These are phyloP conservation scores for Drosophila fungiperda DNA, from an alignment of 2,888 invertebrate genomes.

Conservation along the genomic window DNA sequence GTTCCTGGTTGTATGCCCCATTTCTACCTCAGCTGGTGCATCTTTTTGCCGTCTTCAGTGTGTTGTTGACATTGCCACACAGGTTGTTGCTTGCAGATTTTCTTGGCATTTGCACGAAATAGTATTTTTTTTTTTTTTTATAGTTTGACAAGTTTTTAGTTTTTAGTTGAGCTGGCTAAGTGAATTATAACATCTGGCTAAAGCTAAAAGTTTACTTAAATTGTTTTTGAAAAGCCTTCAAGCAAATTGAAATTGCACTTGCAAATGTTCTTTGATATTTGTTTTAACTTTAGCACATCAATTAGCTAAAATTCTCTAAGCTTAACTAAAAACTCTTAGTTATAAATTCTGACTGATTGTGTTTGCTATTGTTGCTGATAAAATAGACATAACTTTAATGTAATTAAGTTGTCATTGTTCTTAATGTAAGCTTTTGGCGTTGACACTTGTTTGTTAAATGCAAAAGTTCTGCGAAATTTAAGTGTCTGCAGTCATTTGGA, in stretches of 20 bases:
- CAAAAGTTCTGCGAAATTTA: conserved; percentile 2
- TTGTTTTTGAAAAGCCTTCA: conserved; percentile 56
- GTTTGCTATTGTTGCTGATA: conserved; percentile 48
- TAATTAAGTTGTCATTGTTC: conserved; percentile 45
- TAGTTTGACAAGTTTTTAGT: conserved; percentile 62
- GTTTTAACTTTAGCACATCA: conserved; percentile 52
- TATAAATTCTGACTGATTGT: not conserved
- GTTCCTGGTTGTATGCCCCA: not conserved
- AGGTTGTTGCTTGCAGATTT: conserved; percentile 40
- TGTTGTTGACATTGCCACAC: conserved; percentile 64
- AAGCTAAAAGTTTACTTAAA: conserved; percentile 62
- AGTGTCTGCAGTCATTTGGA: conserved; percentile 5
- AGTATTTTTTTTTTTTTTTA: conserved; percentile 39
- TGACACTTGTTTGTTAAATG: conserved; percentile 33
- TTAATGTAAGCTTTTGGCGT: conserved; percentile 18
- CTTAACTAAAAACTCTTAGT: not conserved
- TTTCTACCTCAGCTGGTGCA: conserved; percentile 6
- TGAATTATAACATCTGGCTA: conserved; percentile 63
- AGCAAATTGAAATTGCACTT: conserved; percentile 35
- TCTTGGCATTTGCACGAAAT: conserved; percentile 34
- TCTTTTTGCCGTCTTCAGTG: conserved; percentile 41
- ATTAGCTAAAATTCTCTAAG: conserved; percentile 37
- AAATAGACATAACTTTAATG: conserved; percentile 41
- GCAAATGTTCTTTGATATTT: conserved; percentile 38
- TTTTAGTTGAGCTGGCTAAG: conserved; percentile 47